A percentile compares a stretch with the other conserved stretches of the same genome.
These are phyloP conservation scores for Parnassius orleans DNA, from an alignment of 2,888 invertebrate species.

Conservation along the genomic window DNA sequence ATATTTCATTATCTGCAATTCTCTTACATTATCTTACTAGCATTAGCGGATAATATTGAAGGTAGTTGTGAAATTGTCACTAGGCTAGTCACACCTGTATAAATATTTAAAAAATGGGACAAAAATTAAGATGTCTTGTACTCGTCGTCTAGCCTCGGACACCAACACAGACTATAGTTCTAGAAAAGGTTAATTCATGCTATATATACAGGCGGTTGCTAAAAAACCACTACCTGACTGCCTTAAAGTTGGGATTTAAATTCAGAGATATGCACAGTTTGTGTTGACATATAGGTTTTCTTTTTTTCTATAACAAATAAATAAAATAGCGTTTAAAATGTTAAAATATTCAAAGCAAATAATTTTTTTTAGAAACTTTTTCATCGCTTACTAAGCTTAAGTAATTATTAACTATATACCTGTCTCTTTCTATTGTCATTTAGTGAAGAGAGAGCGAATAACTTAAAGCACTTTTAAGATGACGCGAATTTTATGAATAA, in stretches of 20 bases:
- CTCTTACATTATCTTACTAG: neutral
- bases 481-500: no score
- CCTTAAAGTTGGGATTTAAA: neutral
- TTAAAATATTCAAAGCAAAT: no score
- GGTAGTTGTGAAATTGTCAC: neutral
- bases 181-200: constrained; percentile 3
- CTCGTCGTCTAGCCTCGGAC: neutral
- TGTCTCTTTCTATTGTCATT: no score
- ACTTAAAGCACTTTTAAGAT: no score
- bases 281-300: neutral
- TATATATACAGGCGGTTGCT: neutral
- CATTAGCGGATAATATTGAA: no score
- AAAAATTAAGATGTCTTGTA: no score
- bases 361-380: no score
- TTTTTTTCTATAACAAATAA: neutral
- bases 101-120: no score
- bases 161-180: neutral
- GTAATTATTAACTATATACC: no score
- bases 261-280: constrained; percentile 7
- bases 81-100: neutral
- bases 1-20: neutral
- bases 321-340: no score
- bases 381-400: no score
- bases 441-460: no score
- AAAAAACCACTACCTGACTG: constrained; percentile 1